Percentiles rank a stretch among this genome's conserved stretches.
These are phyloP conservation scores for Epinotia nisella DNA, from an alignment of 2,888 invertebrate genomes.

Conservation along the genomic window DNA sequence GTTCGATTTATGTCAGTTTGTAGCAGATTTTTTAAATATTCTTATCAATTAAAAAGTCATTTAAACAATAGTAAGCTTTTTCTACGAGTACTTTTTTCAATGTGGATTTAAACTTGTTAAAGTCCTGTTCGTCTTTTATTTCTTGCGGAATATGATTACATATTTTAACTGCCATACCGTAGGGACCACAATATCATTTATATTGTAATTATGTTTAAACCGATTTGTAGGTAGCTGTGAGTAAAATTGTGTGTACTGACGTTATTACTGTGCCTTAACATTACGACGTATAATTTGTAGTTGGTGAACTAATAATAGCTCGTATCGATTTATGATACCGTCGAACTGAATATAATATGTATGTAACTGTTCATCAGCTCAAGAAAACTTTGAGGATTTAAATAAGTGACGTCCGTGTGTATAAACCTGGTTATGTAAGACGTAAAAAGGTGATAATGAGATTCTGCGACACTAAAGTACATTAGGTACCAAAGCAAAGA, in stretches of 20 bases:
- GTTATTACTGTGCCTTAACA: constrained; percentile 5
- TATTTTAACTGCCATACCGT: no score
- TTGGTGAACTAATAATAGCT: constrained; percentile 17
- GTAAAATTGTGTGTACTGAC: background rate
- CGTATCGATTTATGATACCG: constrained; percentile 13
- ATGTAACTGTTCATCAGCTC: background rate
- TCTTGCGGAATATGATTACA: no score
- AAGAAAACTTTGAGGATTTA: background rate
- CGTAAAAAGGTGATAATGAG: background rate
- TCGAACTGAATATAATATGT: background rate
- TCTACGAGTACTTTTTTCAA: no score
- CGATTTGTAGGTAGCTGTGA: background rate
- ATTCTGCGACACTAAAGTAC: background rate
- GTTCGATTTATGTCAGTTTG: no score
- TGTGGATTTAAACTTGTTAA: no score
- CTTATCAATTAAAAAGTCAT: no score
- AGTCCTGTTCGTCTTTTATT: no score
- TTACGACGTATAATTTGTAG: background rate
- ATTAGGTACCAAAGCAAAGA: background rate
- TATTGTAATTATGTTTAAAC: background rate
- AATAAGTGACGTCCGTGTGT: background rate
- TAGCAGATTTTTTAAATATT: no score
- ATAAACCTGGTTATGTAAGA: no score
- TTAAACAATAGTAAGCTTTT: no score
- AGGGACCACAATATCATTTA: background rate